Evolutionary conservation across 2,888 invertebrate genomes (phyloP), one percentile per base, ranked within the genome.

Genomic region (Autographa pulchrina): DNA sequence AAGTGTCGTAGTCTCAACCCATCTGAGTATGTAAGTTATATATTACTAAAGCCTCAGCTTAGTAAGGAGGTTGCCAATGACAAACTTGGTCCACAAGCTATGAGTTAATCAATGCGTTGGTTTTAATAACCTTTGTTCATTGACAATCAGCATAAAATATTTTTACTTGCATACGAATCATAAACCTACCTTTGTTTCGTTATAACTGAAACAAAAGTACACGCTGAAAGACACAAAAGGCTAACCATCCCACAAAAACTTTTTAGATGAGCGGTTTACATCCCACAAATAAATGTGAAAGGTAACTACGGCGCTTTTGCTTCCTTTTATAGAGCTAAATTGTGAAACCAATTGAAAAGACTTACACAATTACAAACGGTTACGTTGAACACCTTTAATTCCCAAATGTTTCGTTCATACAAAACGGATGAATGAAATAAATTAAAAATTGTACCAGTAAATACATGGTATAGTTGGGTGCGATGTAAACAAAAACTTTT

Each of bases 41-140:
- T 77, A 62, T 68, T 32, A 59, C 16, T 35, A 41, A 56, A 18
- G 41, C 54, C 48, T 68, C n/a, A 8, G n/a, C 43, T 68, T 25
- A 18, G 59, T 66, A 62, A 78, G 66, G 32, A 41, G 31, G 41
- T 68, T 25, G 62, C 52, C 66, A 63, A 77, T 63, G 74, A 68
- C 61, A 64, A 43, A 25, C 20, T 68, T 65, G 25, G 11, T 67
- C 60, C 8, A 31, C 48, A 20, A 58, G 58, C 31, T 64, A 75
- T n/a, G 70, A 80, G 77, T 76, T 72, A 78, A 76, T 80, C 77
- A 76, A 35, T n/a, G 16, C n/a, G 25, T 38, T 62, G 18, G 48
- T 66, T 70, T 62, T 63, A 62, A 3, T 64, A 31, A 60, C 59
- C 58, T 20, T 56, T 60, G 32, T 43, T 59, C 31, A 20, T 59